Base-by-base conservation (phyloP, 2,888 invertebrate genomes). In the Trachelus stipa region DNA sequence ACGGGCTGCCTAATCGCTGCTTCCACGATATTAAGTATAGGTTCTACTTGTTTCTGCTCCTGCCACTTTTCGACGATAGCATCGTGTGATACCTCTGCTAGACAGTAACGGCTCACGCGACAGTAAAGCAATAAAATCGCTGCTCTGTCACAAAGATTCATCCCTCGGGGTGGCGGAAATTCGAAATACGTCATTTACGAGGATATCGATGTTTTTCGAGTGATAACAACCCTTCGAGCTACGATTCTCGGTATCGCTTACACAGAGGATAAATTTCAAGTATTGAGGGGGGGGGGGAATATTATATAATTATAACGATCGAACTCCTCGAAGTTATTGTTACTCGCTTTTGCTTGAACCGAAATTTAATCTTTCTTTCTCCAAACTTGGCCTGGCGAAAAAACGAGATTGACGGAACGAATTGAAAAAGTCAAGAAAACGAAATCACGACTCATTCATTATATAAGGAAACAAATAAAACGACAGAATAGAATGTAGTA, bases 21-120 rank as follows among this genome's bases (percentile, higher is more conserved):
- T 81, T 80, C 79, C 77, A 75, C 77, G 79, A 85, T 87, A 87
- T 85, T 83, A 85, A 83, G 81, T 79, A 81, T 82, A 78, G 83
- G 75, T 81, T 80, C 81, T 40, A 79, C 74, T 34, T 37, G 74
- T 74, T 34, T 74, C 74, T 74, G 23, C 74, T 33, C 74, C 9
- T 56, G 56, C 15, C 56, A 56, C 56, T 56, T 23, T 56, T 23
- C 23, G 56, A 56, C 9, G 56, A 56, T 56, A 56, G 23, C 56
- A 23, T 37, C 75, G 30, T 68, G 30, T 6, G 56, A 56, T 74
- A 12, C 73, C 74, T 80, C 75, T 73, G 79, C 76, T 78, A 75
- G 79, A 81, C 82, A 69, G 77, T 82, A 77, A 78, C 69, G 31
- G 79, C 77, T 79, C 81, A 82, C 37, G n/a, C 74, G 74, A 31